Percentiles rank a stretch among this genome's conserved stretches.
These are phyloP conservation scores for Propithecus coquereli DNA, from an alignment of 2,113 vertebrate species.

Conservation along the genomic window DNA sequence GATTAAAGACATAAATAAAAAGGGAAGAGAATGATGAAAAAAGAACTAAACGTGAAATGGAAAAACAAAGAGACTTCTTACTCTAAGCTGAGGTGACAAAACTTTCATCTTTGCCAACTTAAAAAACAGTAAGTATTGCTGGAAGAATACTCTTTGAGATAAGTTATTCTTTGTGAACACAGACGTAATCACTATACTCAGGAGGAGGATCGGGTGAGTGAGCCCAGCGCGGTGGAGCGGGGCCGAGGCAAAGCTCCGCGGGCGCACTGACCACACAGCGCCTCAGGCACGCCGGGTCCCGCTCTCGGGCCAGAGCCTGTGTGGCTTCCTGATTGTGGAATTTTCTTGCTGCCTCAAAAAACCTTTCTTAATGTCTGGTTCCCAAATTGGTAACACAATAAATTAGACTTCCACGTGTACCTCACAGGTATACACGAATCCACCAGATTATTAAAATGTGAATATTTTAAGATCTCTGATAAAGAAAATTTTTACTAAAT, in stretches of 20 bases:
- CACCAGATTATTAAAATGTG: not conserved
- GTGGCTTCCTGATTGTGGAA: no score
- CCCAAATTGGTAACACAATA: not conserved
- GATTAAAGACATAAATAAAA: not conserved
- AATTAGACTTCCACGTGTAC: not conserved
- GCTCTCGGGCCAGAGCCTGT: fast-evolving
- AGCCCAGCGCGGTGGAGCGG: not conserved
- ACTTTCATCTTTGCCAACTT: not conserved
- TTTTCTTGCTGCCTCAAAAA: not conserved
- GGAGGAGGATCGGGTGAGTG: not conserved
- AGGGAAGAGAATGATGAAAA: not conserved
- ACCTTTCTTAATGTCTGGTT: not conserved
- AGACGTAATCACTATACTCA: not conserved
- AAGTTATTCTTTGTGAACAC: not conserved
- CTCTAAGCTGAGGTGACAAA: not conserved
- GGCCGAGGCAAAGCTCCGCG: not conserved
- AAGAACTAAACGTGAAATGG: not conserved
- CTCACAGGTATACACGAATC: fast-evolving
- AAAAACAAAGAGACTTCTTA: not conserved
- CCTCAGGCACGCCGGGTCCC: fast-evolving
- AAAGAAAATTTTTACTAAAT: not conserved
- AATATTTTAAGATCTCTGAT: not conserved
- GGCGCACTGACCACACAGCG: fast-evolving
- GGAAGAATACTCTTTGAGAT: not conserved
- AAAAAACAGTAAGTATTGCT: not conserved